Evolutionary conservation across 1,140 invertebrate genomes (phyloP), one percentile per base, ranked within the genome.

Genomic region (Helicoverpa armigera): DNA sequence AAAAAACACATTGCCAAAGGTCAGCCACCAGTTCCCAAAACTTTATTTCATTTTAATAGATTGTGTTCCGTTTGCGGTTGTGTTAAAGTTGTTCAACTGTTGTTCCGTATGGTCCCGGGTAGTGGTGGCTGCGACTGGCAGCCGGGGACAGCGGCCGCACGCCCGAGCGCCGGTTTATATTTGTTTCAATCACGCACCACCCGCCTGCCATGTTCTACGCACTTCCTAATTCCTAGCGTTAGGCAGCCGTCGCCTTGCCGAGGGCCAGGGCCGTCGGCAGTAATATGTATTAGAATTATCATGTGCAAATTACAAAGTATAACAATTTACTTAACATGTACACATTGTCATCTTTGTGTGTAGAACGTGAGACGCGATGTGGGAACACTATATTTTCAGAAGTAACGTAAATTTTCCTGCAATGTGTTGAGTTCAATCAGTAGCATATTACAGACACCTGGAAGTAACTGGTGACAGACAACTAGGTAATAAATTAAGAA

Each of bases 111-210:
- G 48, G 48, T 70, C 35, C 23, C 35, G 43, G 56, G 35, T 35
- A 51, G 69, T 43, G 61, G 56, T 56, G 73, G 35, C 16, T 11
- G 65, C 56, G 7, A 16, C 74, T 13, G 29, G 63, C 18, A 56
- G 31, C 16, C 74, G 73, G 74, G 79, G 83, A 77, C 80, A 82
- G 78, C 80, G 77, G n/a, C 23, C 67, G 29, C 10, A 13, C 81
- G 75, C 54, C 65, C 76, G 83, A 10, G 63, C 58, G 63, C n/a
- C 83, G 54, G 82, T 87, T 88, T 90, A 90, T 91, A 91, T 91
- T 87, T 88, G 84, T 83, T 73, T 80, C 61, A 82, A 84, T 84
- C 89, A 91, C 88, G 90, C 85, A 77, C 65, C 53, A 50, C 81
- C 82, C 70, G 85, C 74, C 84, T 91, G 90, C 81, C 50, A 58